Conservation (phyloP, 2,113 vertebrate species). For the Felis chaus region DNA sequence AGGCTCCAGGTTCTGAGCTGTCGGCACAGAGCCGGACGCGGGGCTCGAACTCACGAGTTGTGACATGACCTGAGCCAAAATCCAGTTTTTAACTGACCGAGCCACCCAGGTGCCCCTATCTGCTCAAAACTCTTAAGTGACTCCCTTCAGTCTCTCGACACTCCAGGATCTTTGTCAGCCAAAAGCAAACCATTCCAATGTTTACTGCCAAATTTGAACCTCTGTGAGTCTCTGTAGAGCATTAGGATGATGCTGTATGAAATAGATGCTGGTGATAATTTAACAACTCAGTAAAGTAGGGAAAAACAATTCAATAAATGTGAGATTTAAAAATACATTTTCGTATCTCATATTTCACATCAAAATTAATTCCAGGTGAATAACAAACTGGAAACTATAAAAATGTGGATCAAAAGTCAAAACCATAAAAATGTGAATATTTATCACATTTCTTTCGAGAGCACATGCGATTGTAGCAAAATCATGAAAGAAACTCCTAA, state of each 20-base stretch:
- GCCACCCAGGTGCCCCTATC: neutral
- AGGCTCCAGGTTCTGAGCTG: too few relatives aligned
- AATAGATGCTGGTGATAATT: neutral
- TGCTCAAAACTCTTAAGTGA: neutral
- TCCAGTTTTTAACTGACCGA: too few relatives aligned
- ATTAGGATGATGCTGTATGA: neutral
- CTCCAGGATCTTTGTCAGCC: neutral
- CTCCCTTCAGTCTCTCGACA: neutral
- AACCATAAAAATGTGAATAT: constrained; percentile 8
- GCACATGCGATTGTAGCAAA: neutral
- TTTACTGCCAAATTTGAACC: neutral
- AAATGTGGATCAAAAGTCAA: neutral
- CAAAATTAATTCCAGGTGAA: neutral
- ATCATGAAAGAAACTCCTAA: constrained; percentile 29
- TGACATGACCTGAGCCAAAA: too few relatives aligned
- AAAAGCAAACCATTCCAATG: neutral
- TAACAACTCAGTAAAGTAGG: neutral
- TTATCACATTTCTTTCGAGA: neutral
- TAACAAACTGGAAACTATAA: constrained; percentile 16
- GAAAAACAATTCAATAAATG: neutral
- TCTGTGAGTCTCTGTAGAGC: neutral
- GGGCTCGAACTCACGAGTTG: too few relatives aligned
- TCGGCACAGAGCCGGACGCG: too few relatives aligned
- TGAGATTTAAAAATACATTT: constrained; percentile 41
- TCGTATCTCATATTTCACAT: neutral